These are phyloP conservation scores for Zaprionus inermis DNA, from an alignment of 1,140 invertebrate species.

Conservation along the genomic window DNA sequence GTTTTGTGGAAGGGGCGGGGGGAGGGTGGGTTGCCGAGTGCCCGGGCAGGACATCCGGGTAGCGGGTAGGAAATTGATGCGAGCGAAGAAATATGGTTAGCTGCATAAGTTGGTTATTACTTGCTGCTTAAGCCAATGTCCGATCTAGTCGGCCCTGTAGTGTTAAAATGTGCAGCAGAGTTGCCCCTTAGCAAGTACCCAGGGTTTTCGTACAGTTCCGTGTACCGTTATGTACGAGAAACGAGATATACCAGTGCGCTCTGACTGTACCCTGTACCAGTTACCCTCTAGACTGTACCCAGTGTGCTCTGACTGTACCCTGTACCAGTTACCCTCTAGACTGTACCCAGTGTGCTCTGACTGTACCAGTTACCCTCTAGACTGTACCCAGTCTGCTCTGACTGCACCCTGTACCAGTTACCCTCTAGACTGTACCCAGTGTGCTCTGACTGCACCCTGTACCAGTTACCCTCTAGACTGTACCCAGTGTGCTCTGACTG, in stretches of 20 bases:
- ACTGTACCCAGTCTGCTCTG: too few relatives aligned
- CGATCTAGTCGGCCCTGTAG: slow-evolving; percentile 34
- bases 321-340: background rate
- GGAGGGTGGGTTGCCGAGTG: background rate
- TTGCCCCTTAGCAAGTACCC: background rate
- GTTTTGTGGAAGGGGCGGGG: too few relatives aligned
- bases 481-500: too few relatives aligned
- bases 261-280: too few relatives aligned
- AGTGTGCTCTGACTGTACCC: background rate
- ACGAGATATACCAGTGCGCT: too few relatives aligned
- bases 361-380: too few relatives aligned
- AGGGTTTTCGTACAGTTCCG: too few relatives aligned
- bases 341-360: background rate
- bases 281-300: background rate
- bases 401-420: background rate
- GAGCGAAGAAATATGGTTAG: slow-evolving; percentile 75
- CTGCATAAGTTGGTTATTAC: slow-evolving; percentile 82
- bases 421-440: background rate
- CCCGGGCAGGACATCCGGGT: background rate
- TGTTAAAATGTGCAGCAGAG: too few relatives aligned
- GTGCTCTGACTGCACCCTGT: too few relatives aligned
- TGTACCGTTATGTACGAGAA: too few relatives aligned
- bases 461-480: background rate
- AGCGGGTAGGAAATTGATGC: slow-evolving; percentile 50
- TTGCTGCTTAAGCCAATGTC: slow-evolving; percentile 74